Conservation (phyloP, 2,113 vertebrate species). For the Clarias macrocephalus region DNA sequence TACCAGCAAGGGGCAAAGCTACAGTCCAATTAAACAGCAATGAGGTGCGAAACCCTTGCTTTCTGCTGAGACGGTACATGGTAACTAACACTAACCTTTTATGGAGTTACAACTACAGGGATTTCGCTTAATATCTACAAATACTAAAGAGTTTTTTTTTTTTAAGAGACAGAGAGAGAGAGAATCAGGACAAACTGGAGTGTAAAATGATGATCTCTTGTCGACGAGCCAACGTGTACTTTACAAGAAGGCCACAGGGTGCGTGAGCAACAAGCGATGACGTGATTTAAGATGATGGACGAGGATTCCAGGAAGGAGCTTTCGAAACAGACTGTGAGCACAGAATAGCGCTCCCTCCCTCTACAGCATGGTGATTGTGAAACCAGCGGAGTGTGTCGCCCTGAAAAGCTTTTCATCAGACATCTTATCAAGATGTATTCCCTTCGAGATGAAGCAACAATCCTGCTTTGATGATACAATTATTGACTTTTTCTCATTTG, state of each 20-base stretch:
- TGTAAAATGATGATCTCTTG: background rate
- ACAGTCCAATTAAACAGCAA: background rate
- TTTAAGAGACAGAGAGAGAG: background rate
- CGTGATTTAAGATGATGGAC: background rate
- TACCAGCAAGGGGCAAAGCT: background rate
- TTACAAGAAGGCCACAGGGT: background rate
- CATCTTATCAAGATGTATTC: background rate
- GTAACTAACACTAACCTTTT: background rate
- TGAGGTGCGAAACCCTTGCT: background rate
- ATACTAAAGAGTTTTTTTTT: background rate
- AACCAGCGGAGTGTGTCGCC: background rate
- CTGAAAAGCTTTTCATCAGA: background rate
- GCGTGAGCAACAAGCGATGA: constrained; percentile 17
- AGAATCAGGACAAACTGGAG: background rate
- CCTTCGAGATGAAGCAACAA: background rate
- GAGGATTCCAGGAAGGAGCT: constrained; percentile 5
- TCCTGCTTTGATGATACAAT: background rate
- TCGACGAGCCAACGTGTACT: background rate
- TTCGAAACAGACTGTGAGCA: background rate
- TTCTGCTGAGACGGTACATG: background rate
- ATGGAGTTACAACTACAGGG: background rate
- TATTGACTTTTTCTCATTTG: background rate
- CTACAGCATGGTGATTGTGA: constrained; percentile 9
- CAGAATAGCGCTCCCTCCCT: constrained; percentile 9
- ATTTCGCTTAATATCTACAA: background rate